These are phyloP conservation scores for Nematostella vectensis DNA, from an alignment of 92 coral and sea anemone genomes.

Conservation along the genomic window DNA sequence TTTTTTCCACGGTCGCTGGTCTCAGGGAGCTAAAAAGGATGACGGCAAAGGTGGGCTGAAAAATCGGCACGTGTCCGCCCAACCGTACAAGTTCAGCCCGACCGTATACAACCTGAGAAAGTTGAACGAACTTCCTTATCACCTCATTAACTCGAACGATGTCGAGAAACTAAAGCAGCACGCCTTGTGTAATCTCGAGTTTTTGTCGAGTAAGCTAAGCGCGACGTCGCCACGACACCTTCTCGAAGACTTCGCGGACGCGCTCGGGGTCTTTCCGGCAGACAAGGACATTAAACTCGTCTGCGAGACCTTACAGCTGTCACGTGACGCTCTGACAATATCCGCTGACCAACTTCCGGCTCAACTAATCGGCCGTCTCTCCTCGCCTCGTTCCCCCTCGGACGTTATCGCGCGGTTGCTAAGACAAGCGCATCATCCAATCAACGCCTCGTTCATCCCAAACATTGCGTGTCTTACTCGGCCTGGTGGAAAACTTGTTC, in stretches of 20 bases:
- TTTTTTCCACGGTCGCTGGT: conserved; percentile 73
- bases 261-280: conserved; percentile 55
- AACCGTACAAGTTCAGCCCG: conserved; percentile 53
- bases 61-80: conserved; percentile 65
- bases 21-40: conserved; percentile 59
- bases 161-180: conserved; percentile 66
- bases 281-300: conserved; percentile 78
- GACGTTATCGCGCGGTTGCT: conserved; percentile 75
- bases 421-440: conserved; percentile 90
- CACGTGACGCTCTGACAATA: conserved; percentile 80
- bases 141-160: conserved; percentile 54
- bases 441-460: conserved; percentile 70
- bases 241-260: conserved; percentile 78
- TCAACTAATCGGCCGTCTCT: conserved; percentile 91
- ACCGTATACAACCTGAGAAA: conserved; percentile 57
- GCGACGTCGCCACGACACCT: conserved; percentile 77
- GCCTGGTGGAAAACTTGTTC: conserved; percentile 93
- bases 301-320: conserved; percentile 78
- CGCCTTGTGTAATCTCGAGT: conserved; percentile 81
- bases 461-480: conserved; percentile 87
- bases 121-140: conserved; percentile 65
- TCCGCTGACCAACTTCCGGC: conserved; percentile 84
- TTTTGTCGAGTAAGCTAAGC: conserved; percentile 61
- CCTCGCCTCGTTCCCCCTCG: conserved; percentile 78
- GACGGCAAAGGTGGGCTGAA: conserved; percentile 60